phyloP scores from a whole-genome alignment of 2,797 vertebrate species.

The Alectoris magna region DNA sequence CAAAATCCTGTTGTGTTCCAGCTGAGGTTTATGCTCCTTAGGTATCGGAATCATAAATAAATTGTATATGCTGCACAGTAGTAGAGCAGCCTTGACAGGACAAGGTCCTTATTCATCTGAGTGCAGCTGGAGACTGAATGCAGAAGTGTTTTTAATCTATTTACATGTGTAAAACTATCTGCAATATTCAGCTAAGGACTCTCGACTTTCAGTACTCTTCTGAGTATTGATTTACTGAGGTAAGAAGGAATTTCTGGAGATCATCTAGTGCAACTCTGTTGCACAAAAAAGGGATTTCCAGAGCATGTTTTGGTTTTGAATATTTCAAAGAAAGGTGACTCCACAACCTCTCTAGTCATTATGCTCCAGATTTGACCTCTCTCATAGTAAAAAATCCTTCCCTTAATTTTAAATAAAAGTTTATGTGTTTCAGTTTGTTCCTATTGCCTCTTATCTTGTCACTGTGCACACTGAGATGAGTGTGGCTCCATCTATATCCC shows the following conservation, averaged over 20 bases:
- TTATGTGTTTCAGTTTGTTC: background rate
- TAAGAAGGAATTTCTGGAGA: background rate
- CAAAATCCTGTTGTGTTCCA: background rate
- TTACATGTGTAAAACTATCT: background rate
- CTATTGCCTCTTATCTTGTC: background rate
- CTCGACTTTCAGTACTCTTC: fast-evolving
- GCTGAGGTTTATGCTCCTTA: background rate
- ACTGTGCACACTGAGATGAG: background rate
- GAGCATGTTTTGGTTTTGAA: background rate
- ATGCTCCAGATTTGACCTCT: background rate
- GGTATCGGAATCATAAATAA: background rate
- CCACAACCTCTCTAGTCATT: background rate
- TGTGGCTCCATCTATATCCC: background rate
- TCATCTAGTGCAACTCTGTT: fast-evolving
- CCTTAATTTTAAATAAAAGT: background rate
- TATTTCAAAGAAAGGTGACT: background rate
- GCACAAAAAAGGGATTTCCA: background rate
- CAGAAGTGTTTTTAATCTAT: background rate
- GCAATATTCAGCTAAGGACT: background rate
- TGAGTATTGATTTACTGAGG: background rate
- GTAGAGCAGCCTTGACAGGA: background rate
- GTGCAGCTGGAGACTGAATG: background rate
- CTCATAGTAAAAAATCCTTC: background rate
- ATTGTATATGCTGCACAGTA: background rate
- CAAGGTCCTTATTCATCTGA: background rate